Percentiles rank a stretch among this genome's conserved stretches.
These are phyloP conservation scores for Hephaestus fuliginosus DNA, from an alignment of 2,797 vertebrate genomes.

Conservation along the genomic window DNA sequence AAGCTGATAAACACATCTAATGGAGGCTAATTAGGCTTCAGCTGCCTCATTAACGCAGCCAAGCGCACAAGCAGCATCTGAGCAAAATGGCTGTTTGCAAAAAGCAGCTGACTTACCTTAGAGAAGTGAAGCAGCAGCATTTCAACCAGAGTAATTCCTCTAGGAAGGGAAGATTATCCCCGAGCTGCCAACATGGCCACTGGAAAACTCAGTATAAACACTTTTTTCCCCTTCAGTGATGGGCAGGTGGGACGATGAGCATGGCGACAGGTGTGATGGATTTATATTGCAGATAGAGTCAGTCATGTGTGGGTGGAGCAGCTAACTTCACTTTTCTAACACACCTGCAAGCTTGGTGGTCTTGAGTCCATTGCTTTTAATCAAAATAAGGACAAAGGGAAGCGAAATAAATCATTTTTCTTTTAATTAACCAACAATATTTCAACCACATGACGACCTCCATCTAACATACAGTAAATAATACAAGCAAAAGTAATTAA, in stretches of 20 bases:
- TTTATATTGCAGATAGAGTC: not conserved
- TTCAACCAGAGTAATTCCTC: not conserved
- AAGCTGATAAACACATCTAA: not conserved
- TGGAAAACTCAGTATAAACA: not conserved
- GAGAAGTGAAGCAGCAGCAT: not conserved
- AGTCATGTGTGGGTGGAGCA: constrained; percentile 1
- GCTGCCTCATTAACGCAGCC: constrained; percentile 4
- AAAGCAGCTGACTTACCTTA: not conserved
- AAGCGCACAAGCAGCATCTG: not conserved
- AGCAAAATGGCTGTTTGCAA: not conserved
- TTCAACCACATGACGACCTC: not conserved
- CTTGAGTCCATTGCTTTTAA: not conserved
- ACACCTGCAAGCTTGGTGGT: not conserved
- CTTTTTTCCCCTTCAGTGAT: no score
- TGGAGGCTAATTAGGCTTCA: constrained; percentile 8
- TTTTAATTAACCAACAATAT: not conserved
- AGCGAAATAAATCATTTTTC: not conserved
- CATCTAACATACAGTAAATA: not conserved
- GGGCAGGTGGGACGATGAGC: no score
- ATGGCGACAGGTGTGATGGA: not conserved
- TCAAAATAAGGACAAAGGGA: not conserved
- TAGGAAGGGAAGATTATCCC: not conserved
- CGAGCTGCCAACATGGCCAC: not conserved
- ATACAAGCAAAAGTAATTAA: not conserved
- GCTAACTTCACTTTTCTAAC: not conserved